These are phyloP conservation scores for Corythornis vintsioides DNA, from an alignment of 2,113 vertebrate genomes.

Conservation along the genomic window DNA sequence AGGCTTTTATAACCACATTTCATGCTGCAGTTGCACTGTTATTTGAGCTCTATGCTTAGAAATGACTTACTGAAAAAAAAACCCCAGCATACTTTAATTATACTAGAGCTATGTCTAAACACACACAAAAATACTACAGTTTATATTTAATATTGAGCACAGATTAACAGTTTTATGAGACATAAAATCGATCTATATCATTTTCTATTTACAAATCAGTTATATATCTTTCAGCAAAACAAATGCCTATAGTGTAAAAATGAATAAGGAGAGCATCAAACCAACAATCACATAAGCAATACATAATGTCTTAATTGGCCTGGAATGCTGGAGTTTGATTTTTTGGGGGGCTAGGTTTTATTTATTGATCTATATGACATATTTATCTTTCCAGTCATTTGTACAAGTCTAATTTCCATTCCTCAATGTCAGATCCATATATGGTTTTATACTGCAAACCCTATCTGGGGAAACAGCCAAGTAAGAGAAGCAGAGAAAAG, in stretches of 20 bases:
- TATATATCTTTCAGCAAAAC: slow-evolving; percentile 76
- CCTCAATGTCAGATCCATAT: slow-evolving; percentile 57
- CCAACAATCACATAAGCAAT: slow-evolving; percentile 64
- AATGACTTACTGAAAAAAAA: slow-evolving; percentile 76
- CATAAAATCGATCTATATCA: slow-evolving; percentile 79
- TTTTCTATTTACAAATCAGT: slow-evolving; percentile 78
- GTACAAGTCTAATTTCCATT: slow-evolving; percentile 72
- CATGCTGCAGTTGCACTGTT: slow-evolving; percentile 77
- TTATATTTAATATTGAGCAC: slow-evolving; percentile 78
- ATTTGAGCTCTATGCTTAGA: slow-evolving; percentile 77
- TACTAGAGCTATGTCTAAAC: slow-evolving; percentile 75
- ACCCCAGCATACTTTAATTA: slow-evolving; percentile 80
- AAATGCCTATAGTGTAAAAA: slow-evolving; percentile 67
- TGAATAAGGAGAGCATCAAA: slow-evolving; percentile 54
- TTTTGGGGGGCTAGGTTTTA: slow-evolving; percentile 69
- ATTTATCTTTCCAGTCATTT: slow-evolving; percentile 73
- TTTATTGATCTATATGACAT: slow-evolving; percentile 73
- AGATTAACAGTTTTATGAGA: slow-evolving; percentile 81
- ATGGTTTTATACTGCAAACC: slow-evolving; percentile 72
- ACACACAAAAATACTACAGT: slow-evolving; percentile 72
- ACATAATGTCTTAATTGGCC: slow-evolving; percentile 78
- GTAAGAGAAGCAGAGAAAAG: slow-evolving; percentile 47
- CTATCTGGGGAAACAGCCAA: slow-evolving; percentile 64
- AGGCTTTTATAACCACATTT: slow-evolving; percentile 81
- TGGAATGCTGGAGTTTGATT: slow-evolving; percentile 65